Evolutionary conservation across 64 coral and sea anemone species (phyloP).

Genomic region (Stichodactyla helianthus): DNA sequence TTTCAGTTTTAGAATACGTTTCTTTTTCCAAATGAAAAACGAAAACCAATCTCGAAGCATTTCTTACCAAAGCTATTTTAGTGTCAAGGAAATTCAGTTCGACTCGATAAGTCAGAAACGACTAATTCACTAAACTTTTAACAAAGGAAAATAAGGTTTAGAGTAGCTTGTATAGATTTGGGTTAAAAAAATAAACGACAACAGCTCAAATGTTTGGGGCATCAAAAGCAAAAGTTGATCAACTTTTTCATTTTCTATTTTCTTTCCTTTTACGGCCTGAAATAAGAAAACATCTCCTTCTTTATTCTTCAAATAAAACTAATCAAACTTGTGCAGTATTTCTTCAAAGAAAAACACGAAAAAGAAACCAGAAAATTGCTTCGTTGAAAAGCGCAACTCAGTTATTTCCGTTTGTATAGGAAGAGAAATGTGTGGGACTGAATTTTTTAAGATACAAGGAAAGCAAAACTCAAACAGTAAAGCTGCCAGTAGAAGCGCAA

Average conservation of each 20-base stretch:
- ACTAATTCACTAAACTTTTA: not conserved
- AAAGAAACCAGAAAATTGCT: not conserved
- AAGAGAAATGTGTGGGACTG: not conserved
- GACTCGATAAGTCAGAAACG: not conserved
- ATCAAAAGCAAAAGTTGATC: not conserved
- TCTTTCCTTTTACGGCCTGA: not conserved
- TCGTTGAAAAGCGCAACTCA: not conserved
- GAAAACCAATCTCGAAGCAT: too few relatives aligned
- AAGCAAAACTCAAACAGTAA: not conserved
- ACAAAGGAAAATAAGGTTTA: not conserved
- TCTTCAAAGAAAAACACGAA: not conserved
- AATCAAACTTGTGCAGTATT: not conserved
- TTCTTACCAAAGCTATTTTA: not conserved
- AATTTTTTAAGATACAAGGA: not conserved
- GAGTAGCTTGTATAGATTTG: not conserved
- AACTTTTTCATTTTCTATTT: conserved; percentile 1
- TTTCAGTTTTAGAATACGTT: not conserved
- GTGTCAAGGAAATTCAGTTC: not conserved
- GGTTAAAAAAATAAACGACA: not conserved
- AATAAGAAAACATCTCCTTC: not conserved
- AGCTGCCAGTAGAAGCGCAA: not conserved
- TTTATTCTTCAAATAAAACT: not conserved
- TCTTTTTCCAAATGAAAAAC: not conserved
- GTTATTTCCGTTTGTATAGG: not conserved
- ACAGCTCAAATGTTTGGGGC: not conserved